Conservation (phyloP, 2,888 invertebrate species). For the Hyposoter dolosus region DNA sequence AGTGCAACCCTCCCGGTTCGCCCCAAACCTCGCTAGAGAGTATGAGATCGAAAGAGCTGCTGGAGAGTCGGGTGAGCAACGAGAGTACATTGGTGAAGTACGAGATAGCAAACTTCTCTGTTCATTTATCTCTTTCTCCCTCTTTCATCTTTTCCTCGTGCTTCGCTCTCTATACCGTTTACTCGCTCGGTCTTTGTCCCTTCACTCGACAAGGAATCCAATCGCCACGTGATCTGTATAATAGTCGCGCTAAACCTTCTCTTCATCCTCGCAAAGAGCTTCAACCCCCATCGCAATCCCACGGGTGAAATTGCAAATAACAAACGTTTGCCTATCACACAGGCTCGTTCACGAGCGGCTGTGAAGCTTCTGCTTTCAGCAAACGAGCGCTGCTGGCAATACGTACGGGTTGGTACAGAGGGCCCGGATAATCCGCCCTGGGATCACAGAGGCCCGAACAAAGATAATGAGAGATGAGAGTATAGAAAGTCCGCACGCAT, state of each 20-base stretch:
- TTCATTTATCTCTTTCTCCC: slow-evolving; percentile 36
- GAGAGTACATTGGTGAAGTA: slow-evolving; percentile 66
- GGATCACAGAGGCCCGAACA: slow-evolving; percentile 58
- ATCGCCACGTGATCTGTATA: slow-evolving; percentile 84
- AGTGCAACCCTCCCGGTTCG: slow-evolving; percentile 76
- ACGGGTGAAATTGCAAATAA: slow-evolving; percentile 82
- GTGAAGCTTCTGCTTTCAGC: slow-evolving; percentile 62
- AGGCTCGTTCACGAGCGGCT: slow-evolving; percentile 68
- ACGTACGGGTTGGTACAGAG: slow-evolving; percentile 22
- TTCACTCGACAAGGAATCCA: slow-evolving; percentile 81
- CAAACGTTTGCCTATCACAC: slow-evolving; percentile 79
- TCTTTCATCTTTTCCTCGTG: slow-evolving; percentile 25
- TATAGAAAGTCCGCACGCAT: neutral
- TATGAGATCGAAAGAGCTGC: slow-evolving; percentile 65
- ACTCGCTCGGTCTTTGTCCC: slow-evolving; percentile 53
- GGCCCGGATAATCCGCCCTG: slow-evolving; percentile 30
- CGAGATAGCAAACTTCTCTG: slow-evolving; percentile 61
- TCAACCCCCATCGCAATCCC: slow-evolving; percentile 77
- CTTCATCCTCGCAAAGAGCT: slow-evolving; percentile 62
- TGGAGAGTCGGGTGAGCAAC: slow-evolving; percentile 64
- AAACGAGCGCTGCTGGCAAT: slow-evolving; percentile 45
- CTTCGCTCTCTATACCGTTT: slow-evolving; percentile 40
- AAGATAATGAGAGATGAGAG: neutral
- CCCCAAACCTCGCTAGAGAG: slow-evolving; percentile 65
- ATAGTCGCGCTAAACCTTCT: slow-evolving; percentile 81